Conservation (phyloP, 2,113 vertebrate species). For the Gallinago paraguaiae region DNA sequence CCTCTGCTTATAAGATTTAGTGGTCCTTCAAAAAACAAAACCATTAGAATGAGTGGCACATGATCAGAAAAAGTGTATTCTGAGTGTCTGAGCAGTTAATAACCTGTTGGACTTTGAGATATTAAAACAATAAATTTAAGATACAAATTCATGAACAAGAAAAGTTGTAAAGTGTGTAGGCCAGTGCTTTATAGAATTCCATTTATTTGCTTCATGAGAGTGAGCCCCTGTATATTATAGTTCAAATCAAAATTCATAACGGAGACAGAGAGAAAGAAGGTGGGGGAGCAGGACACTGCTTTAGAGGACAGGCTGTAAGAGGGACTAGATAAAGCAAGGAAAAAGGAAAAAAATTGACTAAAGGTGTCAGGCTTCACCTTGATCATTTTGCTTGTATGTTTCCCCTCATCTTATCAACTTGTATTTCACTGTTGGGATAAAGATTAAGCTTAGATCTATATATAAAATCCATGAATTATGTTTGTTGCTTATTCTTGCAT, state of each 20-base stretch:
- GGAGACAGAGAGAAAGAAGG: background rate
- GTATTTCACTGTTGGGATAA: background rate
- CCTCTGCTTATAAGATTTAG: slow-evolving; percentile 70
- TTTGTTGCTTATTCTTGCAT: background rate
- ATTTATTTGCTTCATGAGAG: slow-evolving; percentile 38
- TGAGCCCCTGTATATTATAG: background rate
- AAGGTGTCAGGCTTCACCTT: background rate
- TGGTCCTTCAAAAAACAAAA: slow-evolving; percentile 72
- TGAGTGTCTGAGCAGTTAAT: slow-evolving; percentile 69
- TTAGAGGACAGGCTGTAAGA: background rate
- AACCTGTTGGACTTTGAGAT: slow-evolving; percentile 74
- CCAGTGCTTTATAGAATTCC: background rate
- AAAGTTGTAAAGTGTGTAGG: slow-evolving; percentile 17
- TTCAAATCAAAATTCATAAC: slow-evolving; percentile 36
- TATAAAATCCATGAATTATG: background rate
- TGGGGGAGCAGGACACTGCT: background rate
- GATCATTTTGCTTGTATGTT: background rate
- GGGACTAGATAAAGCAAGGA: background rate
- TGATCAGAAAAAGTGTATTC: slow-evolving; percentile 56
- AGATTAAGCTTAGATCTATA: background rate
- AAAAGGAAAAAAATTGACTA: background rate
- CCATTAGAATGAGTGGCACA: slow-evolving; percentile 67
- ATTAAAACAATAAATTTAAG: slow-evolving; percentile 78
- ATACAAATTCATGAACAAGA: slow-evolving; percentile 59
- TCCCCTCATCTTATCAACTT: background rate